Conservation (phyloP, 1,140 invertebrate genomes). For the Battus philenor region DNA sequence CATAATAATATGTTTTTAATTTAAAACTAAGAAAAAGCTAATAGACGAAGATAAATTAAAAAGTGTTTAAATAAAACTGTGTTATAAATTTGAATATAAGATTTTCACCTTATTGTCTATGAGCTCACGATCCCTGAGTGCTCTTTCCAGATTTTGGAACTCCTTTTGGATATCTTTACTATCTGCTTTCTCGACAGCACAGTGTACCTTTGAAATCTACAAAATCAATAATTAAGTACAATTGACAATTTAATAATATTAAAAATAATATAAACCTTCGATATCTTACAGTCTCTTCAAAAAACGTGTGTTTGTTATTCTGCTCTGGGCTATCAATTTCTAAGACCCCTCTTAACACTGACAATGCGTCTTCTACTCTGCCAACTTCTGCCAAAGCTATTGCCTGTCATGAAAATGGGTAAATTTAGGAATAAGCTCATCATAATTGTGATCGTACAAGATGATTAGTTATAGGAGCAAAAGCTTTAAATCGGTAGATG, state of each 20-base stretch:
- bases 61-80: too few species aligned
- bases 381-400: slow-evolving; percentile 78
- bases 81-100: slow-evolving; percentile 2
- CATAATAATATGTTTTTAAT: too few species aligned
- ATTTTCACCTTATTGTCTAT: slow-evolving; percentile 48
- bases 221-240: slow-evolving; percentile 15
- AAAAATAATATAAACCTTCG: too few species aligned
- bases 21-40: too few species aligned
- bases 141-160: slow-evolving; percentile 44
- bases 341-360: slow-evolving; percentile 77
- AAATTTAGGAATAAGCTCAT: too few species aligned
- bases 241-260: too few species aligned
- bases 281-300: slow-evolving; percentile 63
- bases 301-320: slow-evolving; percentile 71
- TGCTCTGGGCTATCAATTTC: slow-evolving; percentile 73
- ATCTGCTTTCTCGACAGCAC: slow-evolving; percentile 34
- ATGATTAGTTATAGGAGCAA: too few species aligned
- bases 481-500: too few species aligned
- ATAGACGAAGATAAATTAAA: too few species aligned
- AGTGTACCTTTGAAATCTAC: slow-evolving; percentile 34
- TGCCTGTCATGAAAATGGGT: slow-evolving; percentile 56
- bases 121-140: slow-evolving; percentile 39
- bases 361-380: slow-evolving; percentile 80
- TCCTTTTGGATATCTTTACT: slow-evolving; percentile 43
- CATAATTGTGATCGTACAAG: too few species aligned